Evolutionary conservation across 1,140 invertebrate genomes (phyloP).

Genomic region (Lordiphosa collinella): DNA sequence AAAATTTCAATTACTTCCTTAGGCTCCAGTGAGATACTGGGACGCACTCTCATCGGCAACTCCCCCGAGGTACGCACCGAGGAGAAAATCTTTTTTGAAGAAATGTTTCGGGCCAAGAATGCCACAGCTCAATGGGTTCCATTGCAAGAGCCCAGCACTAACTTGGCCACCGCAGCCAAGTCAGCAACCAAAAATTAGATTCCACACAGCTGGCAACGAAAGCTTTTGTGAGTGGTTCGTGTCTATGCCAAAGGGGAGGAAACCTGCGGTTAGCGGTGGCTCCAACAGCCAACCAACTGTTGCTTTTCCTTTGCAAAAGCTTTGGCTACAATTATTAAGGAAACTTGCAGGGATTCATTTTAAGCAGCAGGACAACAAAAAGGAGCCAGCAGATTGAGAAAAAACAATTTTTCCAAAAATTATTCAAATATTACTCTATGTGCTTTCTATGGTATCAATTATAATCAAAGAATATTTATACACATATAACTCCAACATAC

Average conservation of each 20-base stretch:
- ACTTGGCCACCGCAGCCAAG: slow-evolving; percentile 51
- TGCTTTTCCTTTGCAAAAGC: neutral
- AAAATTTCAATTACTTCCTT: neutral
- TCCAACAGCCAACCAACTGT: neutral
- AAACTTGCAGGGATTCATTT: slow-evolving; percentile 44
- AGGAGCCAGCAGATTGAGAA: slow-evolving; percentile 6
- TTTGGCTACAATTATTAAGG: slow-evolving; percentile 15
- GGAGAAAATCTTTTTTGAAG: slow-evolving; percentile 81
- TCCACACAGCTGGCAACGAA: slow-evolving; percentile 9
- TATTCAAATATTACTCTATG: slow-evolving; percentile 33
- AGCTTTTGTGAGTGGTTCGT: slow-evolving; percentile 13
- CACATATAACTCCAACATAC: slow-evolving; percentile 24
- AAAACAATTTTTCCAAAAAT: slow-evolving; percentile 3
- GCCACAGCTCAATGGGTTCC: slow-evolving; percentile 82
- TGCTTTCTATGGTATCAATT: slow-evolving; percentile 63
- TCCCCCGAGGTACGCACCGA: slow-evolving; percentile 79
- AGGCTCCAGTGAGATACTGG: slow-evolving; percentile 81
- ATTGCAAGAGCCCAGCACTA: slow-evolving; percentile 67
- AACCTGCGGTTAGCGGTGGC: neutral
- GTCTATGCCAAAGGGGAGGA: slow-evolving; percentile 6
- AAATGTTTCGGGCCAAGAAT: slow-evolving; percentile 82
- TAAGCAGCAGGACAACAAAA: slow-evolving; percentile 14
- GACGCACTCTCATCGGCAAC: slow-evolving; percentile 80
- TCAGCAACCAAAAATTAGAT: slow-evolving; percentile 51
- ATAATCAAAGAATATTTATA: slow-evolving; percentile 24